phyloP scores from a whole-genome alignment of 2,113 vertebrate genomes.

The Oreochromis aureus region DNA sequence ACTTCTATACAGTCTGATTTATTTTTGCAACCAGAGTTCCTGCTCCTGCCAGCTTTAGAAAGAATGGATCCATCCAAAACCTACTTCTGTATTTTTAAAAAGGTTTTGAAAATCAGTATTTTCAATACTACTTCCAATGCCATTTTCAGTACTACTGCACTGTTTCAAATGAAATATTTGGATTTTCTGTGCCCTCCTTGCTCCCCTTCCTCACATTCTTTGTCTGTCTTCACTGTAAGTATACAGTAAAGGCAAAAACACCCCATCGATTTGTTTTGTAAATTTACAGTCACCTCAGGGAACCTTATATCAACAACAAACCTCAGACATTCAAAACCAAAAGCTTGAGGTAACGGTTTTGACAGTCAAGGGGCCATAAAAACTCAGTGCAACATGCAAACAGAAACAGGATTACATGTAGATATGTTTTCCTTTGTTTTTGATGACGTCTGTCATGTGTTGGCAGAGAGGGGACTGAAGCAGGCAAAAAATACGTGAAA shows the following conservation, averaged over 20 bases:
- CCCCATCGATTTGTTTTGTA: neutral
- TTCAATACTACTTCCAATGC: neutral
- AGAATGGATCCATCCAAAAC: accelerated
- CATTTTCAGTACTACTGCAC: neutral
- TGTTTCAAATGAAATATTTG: neutral
- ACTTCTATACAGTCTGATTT: neutral
- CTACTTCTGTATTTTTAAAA: accelerated
- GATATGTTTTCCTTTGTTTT: neutral
- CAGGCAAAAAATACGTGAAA: neutral
- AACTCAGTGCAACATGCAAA: neutral
- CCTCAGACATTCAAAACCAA: neutral
- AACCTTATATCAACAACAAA: neutral
- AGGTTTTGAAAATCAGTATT: neutral
- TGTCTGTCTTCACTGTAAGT: neutral
- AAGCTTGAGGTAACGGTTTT: accelerated
- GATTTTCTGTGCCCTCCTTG: neutral
- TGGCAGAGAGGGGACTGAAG: neutral
- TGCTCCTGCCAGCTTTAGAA: neutral
- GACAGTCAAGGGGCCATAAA: neutral
- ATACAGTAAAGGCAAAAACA: neutral
- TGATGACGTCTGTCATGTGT: neutral
- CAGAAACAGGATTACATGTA: neutral
- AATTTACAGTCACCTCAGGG: accelerated
- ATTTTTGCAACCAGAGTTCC: neutral
- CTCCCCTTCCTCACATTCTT: neutral